A percentile compares a stretch with the other conserved stretches of the same genome.
Conservation (phyloP, 1,140 invertebrate genomes). For the Calosoma granatense region DNA sequence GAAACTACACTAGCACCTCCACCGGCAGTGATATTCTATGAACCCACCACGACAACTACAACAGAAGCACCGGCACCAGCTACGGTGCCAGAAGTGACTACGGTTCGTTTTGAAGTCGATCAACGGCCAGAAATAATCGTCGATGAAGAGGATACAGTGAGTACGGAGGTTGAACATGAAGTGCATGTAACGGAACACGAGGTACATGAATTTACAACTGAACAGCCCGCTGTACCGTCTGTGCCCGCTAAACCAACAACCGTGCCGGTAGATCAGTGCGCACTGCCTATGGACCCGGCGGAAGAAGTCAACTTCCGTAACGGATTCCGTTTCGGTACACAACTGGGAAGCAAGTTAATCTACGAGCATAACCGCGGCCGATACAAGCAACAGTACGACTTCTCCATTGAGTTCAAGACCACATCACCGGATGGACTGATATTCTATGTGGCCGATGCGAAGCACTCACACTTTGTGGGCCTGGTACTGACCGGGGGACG, state of each 20-base stretch:
- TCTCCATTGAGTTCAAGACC: conserved; percentile 77
- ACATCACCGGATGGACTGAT: conserved; percentile 62
- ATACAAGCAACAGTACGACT: conserved; percentile 55
- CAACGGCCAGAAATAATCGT: background rate
- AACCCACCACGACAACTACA: conserved; percentile 13
- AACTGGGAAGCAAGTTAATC: conserved; percentile 61
- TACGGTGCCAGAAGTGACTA: background rate
- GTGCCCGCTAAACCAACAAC: conserved; percentile 14
- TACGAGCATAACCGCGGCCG: conserved; percentile 49
- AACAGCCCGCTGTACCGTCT: background rate
- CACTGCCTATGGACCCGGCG: conserved; percentile 34
- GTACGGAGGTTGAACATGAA: too few species aligned
- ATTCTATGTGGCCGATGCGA: conserved; percentile 65
- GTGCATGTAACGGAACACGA: background rate
- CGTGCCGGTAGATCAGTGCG: conserved; percentile 31
- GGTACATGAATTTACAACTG: background rate
- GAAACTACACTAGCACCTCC: background rate
- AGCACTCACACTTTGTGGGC: conserved; percentile 66
- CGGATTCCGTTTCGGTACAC: conserved; percentile 41
- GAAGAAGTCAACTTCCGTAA: background rate
- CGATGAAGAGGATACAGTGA: background rate
- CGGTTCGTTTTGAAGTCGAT: background rate
- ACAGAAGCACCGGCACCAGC: conserved; percentile 15
- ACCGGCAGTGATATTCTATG: conserved; percentile 10
- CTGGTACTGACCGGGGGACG: conserved; percentile 71